A percentile compares a stretch with the other conserved stretches of the same genome.
phyloP scores from a whole-genome alignment of 2,888 invertebrate genomes.

The Pseudococcus longispinus region DNA sequence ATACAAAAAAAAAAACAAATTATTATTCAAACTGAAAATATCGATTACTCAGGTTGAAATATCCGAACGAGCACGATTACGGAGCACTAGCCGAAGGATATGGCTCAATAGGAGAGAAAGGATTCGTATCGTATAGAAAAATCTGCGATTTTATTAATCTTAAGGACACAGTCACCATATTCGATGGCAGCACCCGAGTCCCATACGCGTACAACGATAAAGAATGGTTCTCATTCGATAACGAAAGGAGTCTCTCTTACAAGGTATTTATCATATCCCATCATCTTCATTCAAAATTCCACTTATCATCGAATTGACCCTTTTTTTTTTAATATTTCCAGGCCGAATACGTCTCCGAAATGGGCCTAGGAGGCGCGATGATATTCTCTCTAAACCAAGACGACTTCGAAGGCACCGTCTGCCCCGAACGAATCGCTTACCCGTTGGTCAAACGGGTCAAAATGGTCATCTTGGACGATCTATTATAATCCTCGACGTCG shows the following conservation, averaged over 20 bases:
- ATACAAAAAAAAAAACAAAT: neutral
- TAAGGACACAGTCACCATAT: slow-evolving; percentile 67
- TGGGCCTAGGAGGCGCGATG: slow-evolving; percentile 81
- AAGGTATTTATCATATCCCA: slow-evolving; percentile 66
- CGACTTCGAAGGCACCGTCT: slow-evolving; percentile 66
- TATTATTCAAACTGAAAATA: neutral
- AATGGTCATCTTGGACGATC: slow-evolving; percentile 57
- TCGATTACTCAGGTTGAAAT: slow-evolving; percentile 68
- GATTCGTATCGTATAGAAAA: slow-evolving; percentile 76
- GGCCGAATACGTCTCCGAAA: slow-evolving; percentile 70
- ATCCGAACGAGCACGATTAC: slow-evolving; percentile 63
- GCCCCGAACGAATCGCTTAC: slow-evolving; percentile 48
- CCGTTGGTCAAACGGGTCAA: slow-evolving; percentile 58
- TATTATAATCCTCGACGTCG: slow-evolving; percentile 32
- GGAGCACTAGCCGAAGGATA: slow-evolving; percentile 68
- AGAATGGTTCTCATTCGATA: slow-evolving; percentile 87
- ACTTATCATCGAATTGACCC: neutral
- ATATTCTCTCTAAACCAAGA: slow-evolving; percentile 82
- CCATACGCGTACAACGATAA: slow-evolving; percentile 75
- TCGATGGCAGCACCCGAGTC: slow-evolving; percentile 75
- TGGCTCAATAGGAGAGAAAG: slow-evolving; percentile 72
- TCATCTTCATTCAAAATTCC: neutral
- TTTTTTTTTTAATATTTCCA: slow-evolving; percentile 60
- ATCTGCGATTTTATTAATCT: slow-evolving; percentile 72
- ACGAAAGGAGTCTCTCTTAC: slow-evolving; percentile 72